Base-by-base conservation (phyloP, 2,888 invertebrate genomes). In the Cancer borealis region DNA sequence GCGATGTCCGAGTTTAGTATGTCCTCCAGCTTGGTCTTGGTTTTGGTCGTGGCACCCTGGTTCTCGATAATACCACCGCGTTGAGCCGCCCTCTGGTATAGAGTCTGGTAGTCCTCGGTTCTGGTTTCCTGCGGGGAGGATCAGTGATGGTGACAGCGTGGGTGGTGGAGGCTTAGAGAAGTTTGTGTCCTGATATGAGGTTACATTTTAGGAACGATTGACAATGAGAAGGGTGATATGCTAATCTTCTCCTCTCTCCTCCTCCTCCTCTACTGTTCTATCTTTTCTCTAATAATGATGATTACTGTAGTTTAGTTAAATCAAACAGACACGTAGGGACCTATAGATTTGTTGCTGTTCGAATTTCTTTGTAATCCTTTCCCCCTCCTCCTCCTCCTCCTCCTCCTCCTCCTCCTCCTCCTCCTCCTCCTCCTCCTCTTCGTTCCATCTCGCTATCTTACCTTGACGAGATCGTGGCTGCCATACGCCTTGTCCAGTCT, bases 81-180 rank as follows among this genome's bases (percentile, higher is more conserved):
- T 39, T 92, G 92, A 0, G 84, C 10, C 6, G 94, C 94, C 21
- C 94, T 21, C 66, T 39, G 3, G 87, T 94, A 94, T 17, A 94
- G 60, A 3, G 90, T 94, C 92, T 94, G 94, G 46, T 94, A 94
- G 47, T 94, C 92, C 10, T 89, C 47, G 0, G 94, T 94, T 4
- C 90, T 90, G 14, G 94, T 94, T 30, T 87, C 94, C 93, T 93
- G 91, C n/a, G 60, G 54, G 45, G 39, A 39, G n/a, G 45, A 39
- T n/a, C 45, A 39, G 49, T 89, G n/a, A 84, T 88, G 3, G n/a
- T 88, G 0, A 88, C 39, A 1, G 89, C 21, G 26, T 17, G 30
- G 17, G 5, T 0, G 8, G 45, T 45, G 39, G 39, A 39, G 39
- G 39, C 2, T 39, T 39, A 17, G 60, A 66, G 60, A 66, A 66